phyloP scores from a whole-genome alignment of 2,113 vertebrate genomes.

The Brachyhypopomus gauderio region DNA sequence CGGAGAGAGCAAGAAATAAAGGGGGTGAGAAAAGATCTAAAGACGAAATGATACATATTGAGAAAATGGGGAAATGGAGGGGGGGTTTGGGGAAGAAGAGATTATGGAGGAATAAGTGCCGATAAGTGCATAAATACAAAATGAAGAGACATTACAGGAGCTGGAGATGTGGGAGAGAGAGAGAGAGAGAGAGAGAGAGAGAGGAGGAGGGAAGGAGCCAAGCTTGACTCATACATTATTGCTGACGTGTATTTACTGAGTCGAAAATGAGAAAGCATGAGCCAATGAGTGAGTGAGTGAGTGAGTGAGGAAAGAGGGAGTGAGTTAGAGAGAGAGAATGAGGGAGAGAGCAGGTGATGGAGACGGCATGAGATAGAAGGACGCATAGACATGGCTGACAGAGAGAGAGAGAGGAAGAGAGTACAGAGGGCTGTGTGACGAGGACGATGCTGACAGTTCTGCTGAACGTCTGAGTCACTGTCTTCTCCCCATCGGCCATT shows the following conservation, averaged over 20 bases:
- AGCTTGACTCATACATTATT: constrained; percentile 63
- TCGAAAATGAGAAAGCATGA: constrained; percentile 21
- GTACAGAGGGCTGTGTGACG: constrained; percentile 2
- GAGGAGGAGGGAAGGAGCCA: constrained; percentile 36
- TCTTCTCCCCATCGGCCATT: constrained; percentile 36
- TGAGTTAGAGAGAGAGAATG: not conserved
- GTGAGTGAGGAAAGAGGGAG: not conserved
- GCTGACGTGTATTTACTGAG: constrained; percentile 64
- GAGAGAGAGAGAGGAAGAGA: constrained; percentile 34
- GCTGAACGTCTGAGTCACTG: constrained; percentile 58
- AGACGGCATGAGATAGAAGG: not conserved
- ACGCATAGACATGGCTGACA: constrained; percentile 23
- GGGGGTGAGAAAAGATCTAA: constrained; percentile 26
- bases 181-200: constrained; percentile 10
- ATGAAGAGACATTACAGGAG: constrained; percentile 15
- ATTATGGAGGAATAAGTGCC: not conserved
- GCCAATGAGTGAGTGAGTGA: constrained; percentile 26
- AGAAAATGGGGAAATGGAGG: not conserved
- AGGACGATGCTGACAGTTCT: constrained; percentile 50
- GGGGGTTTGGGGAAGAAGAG: not conserved
- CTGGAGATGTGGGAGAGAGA: not conserved
- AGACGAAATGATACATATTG: not conserved
- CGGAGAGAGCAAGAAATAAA: constrained; percentile 24
- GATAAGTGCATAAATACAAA: constrained; percentile 21
- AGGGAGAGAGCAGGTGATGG: constrained; percentile 11